These are phyloP conservation scores for Saguinus midas DNA, from an alignment of 2,113 vertebrate species.

Conservation along the genomic window DNA sequence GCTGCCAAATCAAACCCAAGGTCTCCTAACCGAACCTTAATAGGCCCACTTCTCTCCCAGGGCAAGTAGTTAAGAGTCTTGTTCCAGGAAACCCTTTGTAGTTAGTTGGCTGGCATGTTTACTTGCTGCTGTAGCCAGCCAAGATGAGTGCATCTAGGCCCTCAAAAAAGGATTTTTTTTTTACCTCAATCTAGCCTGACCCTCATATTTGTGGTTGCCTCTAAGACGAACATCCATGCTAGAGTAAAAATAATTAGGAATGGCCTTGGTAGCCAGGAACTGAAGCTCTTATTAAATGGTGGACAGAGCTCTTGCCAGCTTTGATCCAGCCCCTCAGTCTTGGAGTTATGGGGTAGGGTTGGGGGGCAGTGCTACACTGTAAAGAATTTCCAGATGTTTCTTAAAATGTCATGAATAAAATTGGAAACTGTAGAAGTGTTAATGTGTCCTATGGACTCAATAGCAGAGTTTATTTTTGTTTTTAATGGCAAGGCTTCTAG, in stretches of 20 bases:
- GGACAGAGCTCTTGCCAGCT: constrained; percentile 53
- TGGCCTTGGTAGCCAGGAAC: constrained; percentile 26
- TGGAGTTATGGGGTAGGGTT: not conserved
- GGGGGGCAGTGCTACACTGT: constrained; percentile 40
- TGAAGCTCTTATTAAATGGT: constrained; percentile 22
- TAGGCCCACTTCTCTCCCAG: constrained; percentile 28
- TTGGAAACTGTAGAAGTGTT: constrained; percentile 63
- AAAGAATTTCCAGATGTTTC: constrained; percentile 61
- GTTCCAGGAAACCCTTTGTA: not conserved
- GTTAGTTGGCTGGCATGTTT: constrained; percentile 69
- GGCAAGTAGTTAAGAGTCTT: not conserved
- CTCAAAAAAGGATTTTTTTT: constrained; percentile 50
- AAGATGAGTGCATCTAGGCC: constrained; percentile 42
- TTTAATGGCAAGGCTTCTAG: constrained; percentile 66
- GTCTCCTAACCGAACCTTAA: constrained; percentile 9
- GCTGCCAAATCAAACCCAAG: constrained; percentile 43
- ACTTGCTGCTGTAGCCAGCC: constrained; percentile 66
- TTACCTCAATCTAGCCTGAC: constrained; percentile 72
- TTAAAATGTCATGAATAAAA: constrained; percentile 66
- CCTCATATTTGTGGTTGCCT: constrained; percentile 48
- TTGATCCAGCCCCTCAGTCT: constrained; percentile 43
- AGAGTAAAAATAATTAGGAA: not conserved
- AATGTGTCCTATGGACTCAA: constrained; percentile 81
- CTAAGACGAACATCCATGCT: constrained; percentile 24
- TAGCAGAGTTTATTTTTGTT: constrained; percentile 73